Evolutionary conservation across 2,113 vertebrate genomes (phyloP).

Genomic region (Brienomyrus longianalis): DNA sequence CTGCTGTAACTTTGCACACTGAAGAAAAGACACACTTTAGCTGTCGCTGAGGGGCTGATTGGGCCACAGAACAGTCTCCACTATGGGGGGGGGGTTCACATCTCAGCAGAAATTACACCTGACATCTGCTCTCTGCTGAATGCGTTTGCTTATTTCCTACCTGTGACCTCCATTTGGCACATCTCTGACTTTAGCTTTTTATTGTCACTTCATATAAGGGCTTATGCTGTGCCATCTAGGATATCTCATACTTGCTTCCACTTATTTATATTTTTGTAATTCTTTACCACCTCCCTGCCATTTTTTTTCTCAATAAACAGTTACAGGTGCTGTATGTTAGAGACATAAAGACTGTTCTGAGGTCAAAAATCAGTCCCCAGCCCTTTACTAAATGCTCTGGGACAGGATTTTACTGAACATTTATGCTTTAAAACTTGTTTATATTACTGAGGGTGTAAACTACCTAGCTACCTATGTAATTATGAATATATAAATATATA

Average conservation of each 20-base stretch:
- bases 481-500: constrained; percentile 21
- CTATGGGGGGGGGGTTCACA: background rate
- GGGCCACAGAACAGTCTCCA: constrained; percentile 13
- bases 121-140: background rate
- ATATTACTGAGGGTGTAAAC: constrained; percentile 5
- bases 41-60: constrained; percentile 9
- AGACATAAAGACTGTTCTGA: constrained; percentile 14
- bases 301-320: background rate
- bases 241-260: background rate
- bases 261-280: background rate
- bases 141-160: background rate
- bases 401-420: constrained; percentile 14
- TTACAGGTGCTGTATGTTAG: background rate
- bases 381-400: constrained; percentile 3
- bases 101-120: background rate
- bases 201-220: background rate
- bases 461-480: constrained; percentile 12
- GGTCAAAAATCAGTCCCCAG: constrained; percentile 3
- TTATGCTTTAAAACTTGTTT: constrained; percentile 14
- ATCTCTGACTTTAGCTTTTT: background rate
- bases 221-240: background rate
- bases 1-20: constrained; percentile 23
- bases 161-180: background rate
- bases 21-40: constrained; percentile 12
- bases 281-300: background rate